Base-by-base conservation (phyloP, 2,888 invertebrate species). In the Andrena bucephala region DNA sequence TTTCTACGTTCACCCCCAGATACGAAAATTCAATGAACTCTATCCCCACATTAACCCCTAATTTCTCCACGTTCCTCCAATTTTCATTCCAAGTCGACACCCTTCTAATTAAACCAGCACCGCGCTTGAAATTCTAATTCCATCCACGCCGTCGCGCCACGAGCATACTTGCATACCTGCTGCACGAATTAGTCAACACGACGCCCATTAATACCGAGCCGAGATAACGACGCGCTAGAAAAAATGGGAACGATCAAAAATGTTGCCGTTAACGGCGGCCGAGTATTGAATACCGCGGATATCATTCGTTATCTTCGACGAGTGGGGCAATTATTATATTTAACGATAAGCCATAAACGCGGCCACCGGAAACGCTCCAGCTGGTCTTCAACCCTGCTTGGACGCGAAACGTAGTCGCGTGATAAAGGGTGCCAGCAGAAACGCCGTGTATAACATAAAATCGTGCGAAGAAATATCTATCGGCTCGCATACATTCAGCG, bases 311-410 rank as follows among this genome's bases (percentile, higher is more conserved):
- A 81, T 66, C 62, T 48, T 62, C 42, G 66, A 42, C 54, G 66
- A 73, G 73, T 65, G 31, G 80, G 29, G 81, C 74, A 81, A 81
- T 81, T 81, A 81, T 80, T 81, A 42, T 42, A 69, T 74, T 69
- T 59, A 74, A 81, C 69, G 81, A 81, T 80, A 80, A 81, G 81
- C 74, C 52, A 60, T 80, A 80, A 81, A 80, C 69, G 74, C 57
- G 50, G 63, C 48, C 69, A 73, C 59, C 50, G 59, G 81, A 60
- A 80, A 81, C 69, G 81, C 69, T 68, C 73, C 6, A 57, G 27
- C 52, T 69, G 65, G 68, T 69, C 71, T 42, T 31, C 82, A 62
- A 71, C 67, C 42, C 57, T 52, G 52, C 74, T 20, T 10, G 20
- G 52, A 67, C 69, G 20, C 57, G 60, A 66, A 60, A 77, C 66